phyloP scores from a whole-genome alignment of 2,888 invertebrate genomes.

The Noctua janthe region DNA sequence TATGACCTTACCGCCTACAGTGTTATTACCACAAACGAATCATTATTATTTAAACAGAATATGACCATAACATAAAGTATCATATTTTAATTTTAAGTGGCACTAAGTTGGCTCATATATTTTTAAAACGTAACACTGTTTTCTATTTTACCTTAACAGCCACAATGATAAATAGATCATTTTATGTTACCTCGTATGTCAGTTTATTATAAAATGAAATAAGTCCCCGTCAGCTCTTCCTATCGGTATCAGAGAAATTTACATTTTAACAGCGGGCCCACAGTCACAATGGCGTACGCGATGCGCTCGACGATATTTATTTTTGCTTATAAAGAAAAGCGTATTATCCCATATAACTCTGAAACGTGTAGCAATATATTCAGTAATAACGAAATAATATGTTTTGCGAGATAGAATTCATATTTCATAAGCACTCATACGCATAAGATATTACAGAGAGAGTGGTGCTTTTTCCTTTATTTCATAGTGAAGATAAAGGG shows the following conservation, averaged over 20 bases:
- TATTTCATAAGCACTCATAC: conserved; percentile 89
- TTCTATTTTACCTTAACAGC: conserved; percentile 32
- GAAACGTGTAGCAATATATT: conserved; percentile 86
- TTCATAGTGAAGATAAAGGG: conserved; percentile 87
- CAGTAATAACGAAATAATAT: conserved; percentile 89
- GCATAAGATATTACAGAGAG: conserved; percentile 84
- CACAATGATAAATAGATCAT: conserved; percentile 42
- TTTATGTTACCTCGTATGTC: conserved; percentile 53
- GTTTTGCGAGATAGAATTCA: conserved; percentile 89
- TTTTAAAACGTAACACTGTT: conserved; percentile 25
- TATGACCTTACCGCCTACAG: conserved; percentile 29
- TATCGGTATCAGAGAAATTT: conserved; percentile 67
- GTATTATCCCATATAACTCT: conserved; percentile 78
- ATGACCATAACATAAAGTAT: conserved; percentile 15
- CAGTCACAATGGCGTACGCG: conserved; percentile 67
- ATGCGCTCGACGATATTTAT: conserved; percentile 74
- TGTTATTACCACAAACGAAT: conserved; percentile 12
- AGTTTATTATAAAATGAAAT: conserved; percentile 58
- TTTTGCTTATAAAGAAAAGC: conserved; percentile 80
- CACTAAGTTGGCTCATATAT: neutral
- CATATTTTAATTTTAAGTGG: conserved; percentile 34
- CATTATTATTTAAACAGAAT: conserved; percentile 30
- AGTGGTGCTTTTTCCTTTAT: conserved; percentile 86
- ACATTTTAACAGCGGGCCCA: conserved; percentile 63
- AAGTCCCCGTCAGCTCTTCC: conserved; percentile 62